Conservation (phyloP, 2,888 invertebrate genomes). For the Acrobasis consociella region DNA sequence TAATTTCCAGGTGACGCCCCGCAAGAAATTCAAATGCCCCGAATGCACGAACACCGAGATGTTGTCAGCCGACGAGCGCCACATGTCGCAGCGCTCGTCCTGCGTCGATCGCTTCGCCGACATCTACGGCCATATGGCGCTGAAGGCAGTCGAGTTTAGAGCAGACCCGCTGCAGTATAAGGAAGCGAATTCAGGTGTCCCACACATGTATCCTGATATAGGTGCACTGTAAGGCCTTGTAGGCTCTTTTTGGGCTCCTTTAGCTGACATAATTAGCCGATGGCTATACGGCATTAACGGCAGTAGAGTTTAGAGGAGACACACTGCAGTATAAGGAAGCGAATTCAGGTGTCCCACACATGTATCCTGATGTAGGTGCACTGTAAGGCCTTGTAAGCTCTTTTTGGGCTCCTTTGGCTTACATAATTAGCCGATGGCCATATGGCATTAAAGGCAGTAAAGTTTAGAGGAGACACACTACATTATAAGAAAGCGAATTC, state of each 20-base stretch:
- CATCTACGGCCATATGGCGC: slow-evolving; percentile 93
- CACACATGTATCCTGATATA: slow-evolving; percentile 93
- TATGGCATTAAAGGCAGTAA: slow-evolving; percentile 94
- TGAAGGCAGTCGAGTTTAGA: slow-evolving; percentile 94
- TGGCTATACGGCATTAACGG: slow-evolving; percentile 92
- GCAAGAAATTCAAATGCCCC: slow-evolving; percentile 98
- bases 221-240: slow-evolving; percentile 88
- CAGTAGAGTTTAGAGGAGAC: slow-evolving; percentile 97
- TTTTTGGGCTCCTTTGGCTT: slow-evolving; percentile 7
- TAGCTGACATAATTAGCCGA: slow-evolving; percentile 79
- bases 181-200: slow-evolving; percentile 91
- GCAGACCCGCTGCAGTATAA: slow-evolving; percentile 97
- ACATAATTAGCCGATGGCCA: slow-evolving; percentile 86
- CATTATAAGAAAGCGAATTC: slow-evolving; percentile 94
- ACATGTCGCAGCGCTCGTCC: slow-evolving; percentile 95
- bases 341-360: slow-evolving; percentile 92
- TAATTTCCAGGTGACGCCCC: slow-evolving; percentile 90
- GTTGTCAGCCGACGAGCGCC: slow-evolving; percentile 95
- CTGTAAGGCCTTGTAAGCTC: slow-evolving; percentile 79
- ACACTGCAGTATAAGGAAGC: slow-evolving; percentile 95
- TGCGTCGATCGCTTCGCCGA: slow-evolving; percentile 92
- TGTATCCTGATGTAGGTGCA: slow-evolving; percentile 93
- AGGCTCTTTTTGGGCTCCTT: slow-evolving; percentile 5
- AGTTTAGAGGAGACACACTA: slow-evolving; percentile 97
- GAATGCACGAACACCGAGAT: slow-evolving; percentile 97